Evolutionary conservation across 2,113 vertebrate species (phyloP).

Genomic region (Poeciliopsis prolifica): DNA sequence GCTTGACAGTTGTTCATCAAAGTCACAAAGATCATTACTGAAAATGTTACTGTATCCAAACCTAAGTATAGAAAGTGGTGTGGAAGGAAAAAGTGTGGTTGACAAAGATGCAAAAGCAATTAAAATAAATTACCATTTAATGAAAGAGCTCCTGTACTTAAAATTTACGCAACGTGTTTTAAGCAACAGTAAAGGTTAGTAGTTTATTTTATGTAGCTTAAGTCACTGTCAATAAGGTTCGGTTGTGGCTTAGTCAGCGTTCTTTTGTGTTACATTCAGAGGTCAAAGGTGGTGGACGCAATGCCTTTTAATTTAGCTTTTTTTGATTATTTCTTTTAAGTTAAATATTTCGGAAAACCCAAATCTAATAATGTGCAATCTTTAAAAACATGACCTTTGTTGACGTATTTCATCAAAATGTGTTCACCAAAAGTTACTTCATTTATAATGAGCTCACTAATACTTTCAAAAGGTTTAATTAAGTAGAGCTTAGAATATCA

Average conservation of each 20-base stretch:
- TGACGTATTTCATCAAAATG: neutral
- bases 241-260: too few relatives aligned
- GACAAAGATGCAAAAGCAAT: too few relatives aligned
- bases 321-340: neutral
- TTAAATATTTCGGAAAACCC: neutral
- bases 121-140: too few relatives aligned
- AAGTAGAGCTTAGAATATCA: slow-evolving; percentile 2
- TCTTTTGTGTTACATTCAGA: too few relatives aligned
- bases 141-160: too few relatives aligned
- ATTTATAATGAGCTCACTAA: slow-evolving; percentile 1
- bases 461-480: slow-evolving; percentile 3
- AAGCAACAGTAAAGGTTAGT: too few relatives aligned
- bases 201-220: too few relatives aligned
- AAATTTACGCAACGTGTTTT: too few relatives aligned
- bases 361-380: neutral
- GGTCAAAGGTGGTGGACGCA: too few relatives aligned
- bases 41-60: neutral
- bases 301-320: neutral
- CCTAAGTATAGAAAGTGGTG: neutral
- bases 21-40: neutral
- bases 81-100: neutral
- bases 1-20: neutral
- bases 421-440: neutral
- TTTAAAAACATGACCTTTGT: neutral
- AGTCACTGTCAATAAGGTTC: too few relatives aligned